Evolutionary conservation across 2,113 vertebrate genomes (phyloP), one percentile per base, ranked within the genome.

Genomic region (Oreochromis aureus): DNA sequence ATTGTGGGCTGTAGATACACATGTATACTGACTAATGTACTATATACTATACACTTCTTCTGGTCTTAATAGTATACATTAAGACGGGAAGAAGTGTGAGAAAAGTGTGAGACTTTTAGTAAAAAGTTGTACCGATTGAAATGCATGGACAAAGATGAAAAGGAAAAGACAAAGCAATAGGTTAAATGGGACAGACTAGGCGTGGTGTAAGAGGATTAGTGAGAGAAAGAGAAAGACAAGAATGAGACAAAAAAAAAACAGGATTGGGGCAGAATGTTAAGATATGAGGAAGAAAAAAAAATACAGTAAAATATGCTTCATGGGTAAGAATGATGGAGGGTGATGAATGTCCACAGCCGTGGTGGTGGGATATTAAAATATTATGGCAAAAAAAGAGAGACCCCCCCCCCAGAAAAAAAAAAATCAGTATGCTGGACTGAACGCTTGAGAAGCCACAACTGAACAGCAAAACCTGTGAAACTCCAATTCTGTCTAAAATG

Each of bases 181-280:
- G 53, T 82, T 27, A 87, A 78, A 76, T 39, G 56, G 55, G 59
- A 87, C 71, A 81, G 84, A 61, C 63, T 13, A 69, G 83, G 78
- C 24, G 24, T 2, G 8, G 63, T 71, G 27, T 88, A 89, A 90
- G 82, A 90, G 84, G 88, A 92, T 94, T 87, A 91, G 69, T 27
- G 16, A 54, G 89, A 54, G 71, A 78, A 39, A 86, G 80, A 66
- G 79, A 86, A 46, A 88, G 66, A 86, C 78, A 15, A 80, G 81
- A 93, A 69, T 22, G 30, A 91, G 83, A 89, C 53, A 51, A 88
- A 55, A 63, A 34, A 27, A 85, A 36, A 24, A 53, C 58, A 69
- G 32, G 41, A 71, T 44, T n/a, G 3, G 10, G 32, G 11, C 15
- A 84, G 54, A 82, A 86, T 76, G 41, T 73, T 69, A 83, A 90